These are phyloP conservation scores for Drosophila picticornis DNA, from an alignment of 2,888 invertebrate species.

Conservation along the genomic window DNA sequence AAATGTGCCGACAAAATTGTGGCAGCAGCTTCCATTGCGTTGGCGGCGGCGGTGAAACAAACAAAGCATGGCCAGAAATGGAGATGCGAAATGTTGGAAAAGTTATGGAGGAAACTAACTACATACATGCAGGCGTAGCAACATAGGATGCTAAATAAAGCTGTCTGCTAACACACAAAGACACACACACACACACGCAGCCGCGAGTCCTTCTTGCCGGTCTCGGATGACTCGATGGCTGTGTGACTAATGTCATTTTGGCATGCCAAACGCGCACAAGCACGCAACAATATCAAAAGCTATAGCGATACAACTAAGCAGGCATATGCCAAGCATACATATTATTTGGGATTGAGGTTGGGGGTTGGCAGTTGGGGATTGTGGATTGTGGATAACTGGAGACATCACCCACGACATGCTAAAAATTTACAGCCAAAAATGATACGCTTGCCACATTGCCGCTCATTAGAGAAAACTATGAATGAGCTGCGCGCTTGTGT, in stretches of 20 bases:
- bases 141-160: conserved; percentile 58
- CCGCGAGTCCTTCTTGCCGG: conserved; percentile 9
- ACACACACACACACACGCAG: conserved; percentile 6
- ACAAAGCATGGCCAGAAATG: conserved; percentile 36
- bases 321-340: conserved; percentile 42
- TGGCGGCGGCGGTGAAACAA: conserved; percentile 38
- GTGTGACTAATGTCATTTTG: conserved; percentile 78
- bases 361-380: not conserved
- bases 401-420: conserved; percentile 54
- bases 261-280: conserved; percentile 71
- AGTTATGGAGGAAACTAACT: not conserved
- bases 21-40: conserved; percentile 32
- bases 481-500: conserved; percentile 11
- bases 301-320: conserved; percentile 34
- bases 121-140: conserved; percentile 19
- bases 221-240: conserved; percentile 30
- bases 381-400: conserved; percentile 8
- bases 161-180: conserved; percentile 42
- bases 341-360: conserved; percentile 14
- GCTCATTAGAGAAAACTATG: conserved; percentile 73
- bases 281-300: conserved; percentile 63
- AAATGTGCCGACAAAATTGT: conserved; percentile 62
- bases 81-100: conserved; percentile 31
- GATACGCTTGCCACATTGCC: conserved; percentile 64
- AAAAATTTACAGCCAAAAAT: conserved; percentile 58